Evolutionary conservation across 2,797 vertebrate genomes (phyloP).

Genomic region (Echiichthys vipera): DNA sequence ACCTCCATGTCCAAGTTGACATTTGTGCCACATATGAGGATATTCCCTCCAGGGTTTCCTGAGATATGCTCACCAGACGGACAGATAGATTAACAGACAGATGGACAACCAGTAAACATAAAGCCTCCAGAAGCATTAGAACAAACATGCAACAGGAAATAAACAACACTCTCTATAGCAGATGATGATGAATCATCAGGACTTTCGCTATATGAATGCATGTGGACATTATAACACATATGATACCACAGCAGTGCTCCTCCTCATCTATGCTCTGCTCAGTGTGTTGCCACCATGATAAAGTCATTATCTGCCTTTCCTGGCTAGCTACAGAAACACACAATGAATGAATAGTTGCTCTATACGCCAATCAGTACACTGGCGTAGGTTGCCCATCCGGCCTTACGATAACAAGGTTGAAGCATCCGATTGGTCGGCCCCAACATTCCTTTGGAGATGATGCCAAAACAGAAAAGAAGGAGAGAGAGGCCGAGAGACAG

Average conservation of each 20-base stretch:
- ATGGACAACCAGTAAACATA: no score
- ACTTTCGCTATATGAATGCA: constrained; percentile 6
- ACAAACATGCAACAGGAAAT: constrained; percentile 19
- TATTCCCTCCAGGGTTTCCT: no score
- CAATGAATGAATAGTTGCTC: constrained; percentile 41
- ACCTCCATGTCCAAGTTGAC: no score
- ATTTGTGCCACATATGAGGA: no score
- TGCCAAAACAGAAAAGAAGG: constrained; percentile 57
- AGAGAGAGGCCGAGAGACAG: constrained; percentile 32
- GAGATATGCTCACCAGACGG: no score
- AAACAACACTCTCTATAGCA: constrained; percentile 18
- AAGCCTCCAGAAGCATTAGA: no score
- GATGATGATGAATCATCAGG: constrained; percentile 34
- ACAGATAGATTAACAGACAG: no score
- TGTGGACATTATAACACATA: constrained; percentile 9
- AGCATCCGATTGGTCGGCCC: constrained; percentile 58
- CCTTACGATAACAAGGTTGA: constrained; percentile 56
- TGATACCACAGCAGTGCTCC: neutral
- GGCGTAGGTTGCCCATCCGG: constrained; percentile 52
- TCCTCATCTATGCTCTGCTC: constrained; percentile 18
- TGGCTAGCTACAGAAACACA: constrained; percentile 61
- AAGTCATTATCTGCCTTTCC: constrained; percentile 63
- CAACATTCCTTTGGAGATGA: constrained; percentile 54
- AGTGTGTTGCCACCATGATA: constrained; percentile 57
- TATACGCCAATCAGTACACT: constrained; percentile 35